These are phyloP conservation scores for Hassar affinis DNA, from an alignment of 2,113 vertebrate genomes.

Conservation along the genomic window DNA sequence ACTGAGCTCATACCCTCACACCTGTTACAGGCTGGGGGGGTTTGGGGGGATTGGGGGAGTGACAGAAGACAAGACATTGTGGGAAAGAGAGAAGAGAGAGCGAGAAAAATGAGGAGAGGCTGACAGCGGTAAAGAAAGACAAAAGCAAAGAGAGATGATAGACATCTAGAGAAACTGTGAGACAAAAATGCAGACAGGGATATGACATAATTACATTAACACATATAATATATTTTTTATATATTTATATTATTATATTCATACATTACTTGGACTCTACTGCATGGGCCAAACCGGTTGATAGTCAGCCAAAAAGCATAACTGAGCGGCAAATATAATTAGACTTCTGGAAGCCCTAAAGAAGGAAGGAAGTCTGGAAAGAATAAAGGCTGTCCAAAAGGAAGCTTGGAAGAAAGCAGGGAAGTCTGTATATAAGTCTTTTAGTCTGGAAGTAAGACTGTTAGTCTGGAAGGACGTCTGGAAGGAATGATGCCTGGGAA, in stretches of 20 bases:
- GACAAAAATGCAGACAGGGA: not conserved
- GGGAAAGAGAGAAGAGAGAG: constrained; percentile 5
- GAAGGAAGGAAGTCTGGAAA: not conserved
- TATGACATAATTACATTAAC: not conserved
- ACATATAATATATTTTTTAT: not conserved
- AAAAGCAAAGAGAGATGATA: not conserved
- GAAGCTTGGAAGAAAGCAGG: not conserved
- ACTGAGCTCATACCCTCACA: constrained; percentile 37
- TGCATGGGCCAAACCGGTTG: not conserved
- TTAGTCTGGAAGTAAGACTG: not conserved
- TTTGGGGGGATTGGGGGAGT: not conserved
- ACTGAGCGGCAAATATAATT: not conserved
- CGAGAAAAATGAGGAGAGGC: not conserved
- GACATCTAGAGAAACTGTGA: not conserved
- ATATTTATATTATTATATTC: not conserved
- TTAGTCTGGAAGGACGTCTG: not conserved
- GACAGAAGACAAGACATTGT: constrained; percentile 20
- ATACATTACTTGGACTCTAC: not conserved
- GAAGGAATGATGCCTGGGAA: not conserved
- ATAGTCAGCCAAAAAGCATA: not conserved
- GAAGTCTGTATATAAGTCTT: not conserved
- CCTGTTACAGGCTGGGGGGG: constrained; percentile 20
- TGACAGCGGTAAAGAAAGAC: not conserved
- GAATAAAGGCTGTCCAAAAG: not conserved
- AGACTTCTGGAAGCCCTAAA: not conserved